Base-by-base conservation (phyloP, 2,888 invertebrate species). In the Hirtodrosophila trivittata region DNA sequence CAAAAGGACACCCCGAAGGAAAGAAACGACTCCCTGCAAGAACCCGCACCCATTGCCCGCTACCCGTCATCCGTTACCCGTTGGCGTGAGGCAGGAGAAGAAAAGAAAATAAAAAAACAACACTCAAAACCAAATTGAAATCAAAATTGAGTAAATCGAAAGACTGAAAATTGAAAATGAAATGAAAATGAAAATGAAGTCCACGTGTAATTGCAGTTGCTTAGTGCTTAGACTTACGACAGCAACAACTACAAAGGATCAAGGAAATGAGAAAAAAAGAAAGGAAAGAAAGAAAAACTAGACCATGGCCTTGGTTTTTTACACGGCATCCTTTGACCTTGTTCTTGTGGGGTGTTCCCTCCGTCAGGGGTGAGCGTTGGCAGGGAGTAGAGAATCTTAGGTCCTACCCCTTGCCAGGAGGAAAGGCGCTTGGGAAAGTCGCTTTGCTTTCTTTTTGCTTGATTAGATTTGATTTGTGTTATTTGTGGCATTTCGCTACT, bases 401-500 rank as follows among this genome's bases (percentile, higher is more conserved):
- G n/a, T n/a, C n/a, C 52, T 55, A 71, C 68, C 72, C 71, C 35
- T 58, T 69, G 28, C 33, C 52, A 8, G 13, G 3, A 9, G 14
- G n/a, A 16, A 16, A 18, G 63, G 26, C 71, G 60, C 75, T 71
- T 73, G 72, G 72, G 72, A 73, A 73, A 73, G 60, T 70, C 54
- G 52, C 62, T 49, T 38, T 41, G 78, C 86, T 82, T 75, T 71
- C 75, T 49, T 52, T 59, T 65, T 80, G 68, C 80, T 80, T 80
- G 80, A 80, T 80, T 80, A 72, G 77, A 80, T 86, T 80, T 80
- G 86, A 80, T 80, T 80, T 80, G 80, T 80, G 80, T 74, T 80
- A 80, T 80, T 86, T 80, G 86, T 76, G 86, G 84, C 80, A 83
- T 86, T 84, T 72, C 59, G 57, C 69, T 62, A 52, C 51, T 26